Base-by-base conservation (phyloP, 1,140 invertebrate genomes). In the Phymastichus coffea region DNA sequence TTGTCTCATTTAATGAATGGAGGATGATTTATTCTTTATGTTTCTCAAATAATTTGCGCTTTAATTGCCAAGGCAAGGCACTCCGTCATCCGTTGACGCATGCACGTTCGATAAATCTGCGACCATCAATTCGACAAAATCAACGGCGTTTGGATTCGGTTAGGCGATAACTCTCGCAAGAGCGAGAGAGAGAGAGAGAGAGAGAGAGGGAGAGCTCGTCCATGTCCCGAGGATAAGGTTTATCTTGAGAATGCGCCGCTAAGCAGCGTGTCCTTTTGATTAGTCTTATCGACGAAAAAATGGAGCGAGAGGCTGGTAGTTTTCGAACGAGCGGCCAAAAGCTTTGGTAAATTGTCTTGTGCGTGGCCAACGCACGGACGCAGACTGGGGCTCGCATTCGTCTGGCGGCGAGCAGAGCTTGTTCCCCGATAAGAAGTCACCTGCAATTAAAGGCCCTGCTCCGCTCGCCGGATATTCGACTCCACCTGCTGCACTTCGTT, bases 351-450 rank as follows among this genome's bases (percentile, higher is more conserved):
- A n/a, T n/a, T n/a, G n/a, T n/a, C n/a, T n/a, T n/a, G n/a, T n/a
- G n/a, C n/a, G n/a, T n/a, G n/a, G n/a, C n/a, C n/a, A 47, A 54
- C 48, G 19, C 15, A 9, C 41, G 37, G 30, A 40, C 41, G 46
- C 48, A 61, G 54, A 54, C 25, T 22, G 33, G 17, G 23, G 33
- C 22, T 48, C 20, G 25, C n/a, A 10, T 8, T 17, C 44, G 28
- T 12, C 10, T 12, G 20, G 26, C 33, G 49, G n/a, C n/a, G n/a
- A n/a, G n/a, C n/a, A 19, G 59, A 44, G 20, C 46, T 26, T 48
- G 43, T 48, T 54, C 33, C 58, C 30, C 49, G 58, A 61, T 61
- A 61, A 61, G 51, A 15, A 61, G 58, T 61, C 58, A 61, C 58
- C 51, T 61, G 58, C 58, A 55, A 61, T 61, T 61, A 61, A 54